Conservation (phyloP, 2,797 vertebrate genomes). For the Arrhamphus sclerolepis region DNA sequence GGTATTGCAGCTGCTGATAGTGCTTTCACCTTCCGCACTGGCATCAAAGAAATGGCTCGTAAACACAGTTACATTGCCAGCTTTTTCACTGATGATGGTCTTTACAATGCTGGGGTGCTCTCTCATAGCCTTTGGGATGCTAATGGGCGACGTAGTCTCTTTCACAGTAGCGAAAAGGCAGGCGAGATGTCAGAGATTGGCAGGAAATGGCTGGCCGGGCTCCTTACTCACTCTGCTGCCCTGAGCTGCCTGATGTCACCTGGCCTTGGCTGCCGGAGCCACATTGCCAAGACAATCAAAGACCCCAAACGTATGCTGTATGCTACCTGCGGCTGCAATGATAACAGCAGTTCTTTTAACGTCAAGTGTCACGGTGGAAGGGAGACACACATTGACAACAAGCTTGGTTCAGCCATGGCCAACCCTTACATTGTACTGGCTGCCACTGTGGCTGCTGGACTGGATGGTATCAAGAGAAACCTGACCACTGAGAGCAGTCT, state of each 20-base stretch:
- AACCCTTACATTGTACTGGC: conserved; percentile 93
- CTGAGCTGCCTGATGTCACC: conserved; percentile 93
- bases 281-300: conserved; percentile 81
- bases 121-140: conserved; percentile 92
- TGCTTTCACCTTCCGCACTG: conserved; percentile 92
- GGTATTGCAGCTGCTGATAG: conserved; percentile 89
- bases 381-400: conserved; percentile 89
- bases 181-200: conserved; percentile 85
- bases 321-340: conserved; percentile 87
- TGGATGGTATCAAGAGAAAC: conserved; percentile 87
- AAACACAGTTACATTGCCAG: conserved; percentile 90
- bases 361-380: conserved; percentile 87
- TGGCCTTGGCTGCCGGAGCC: conserved; percentile 84
- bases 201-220: conserved; percentile 89
- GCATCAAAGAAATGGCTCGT: conserved; percentile 93
- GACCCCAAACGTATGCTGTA: conserved; percentile 83
- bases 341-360: conserved; percentile 91
- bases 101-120: conserved; percentile 88
- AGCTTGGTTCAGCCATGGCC: conserved; percentile 89
- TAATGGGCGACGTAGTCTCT: conserved; percentile 83
- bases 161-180: conserved; percentile 75
- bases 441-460: conserved; percentile 88
- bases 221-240: conserved; percentile 88
- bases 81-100: conserved; percentile 88
- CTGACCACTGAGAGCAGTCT: conserved; percentile 68